Evolutionary conservation across 2,113 vertebrate genomes (phyloP).

Genomic region (Anthoscopus minutus): DNA sequence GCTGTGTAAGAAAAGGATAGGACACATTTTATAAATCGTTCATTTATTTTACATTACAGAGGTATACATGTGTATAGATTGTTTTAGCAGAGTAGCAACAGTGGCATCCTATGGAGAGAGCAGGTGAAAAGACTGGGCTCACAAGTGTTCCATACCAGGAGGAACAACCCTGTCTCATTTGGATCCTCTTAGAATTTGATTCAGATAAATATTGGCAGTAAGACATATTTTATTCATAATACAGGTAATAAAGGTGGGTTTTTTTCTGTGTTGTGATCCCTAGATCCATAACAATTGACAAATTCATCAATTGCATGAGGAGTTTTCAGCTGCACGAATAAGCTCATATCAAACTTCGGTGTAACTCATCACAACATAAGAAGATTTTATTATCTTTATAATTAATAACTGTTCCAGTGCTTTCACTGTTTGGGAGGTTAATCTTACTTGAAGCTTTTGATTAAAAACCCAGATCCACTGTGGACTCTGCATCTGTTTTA

Average conservation of each 20-base stretch:
- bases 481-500: background rate
- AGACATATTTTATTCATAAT: background rate
- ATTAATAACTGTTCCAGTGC: background rate
- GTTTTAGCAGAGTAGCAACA: background rate
- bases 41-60: background rate
- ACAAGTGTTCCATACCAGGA: background rate
- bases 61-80: accelerated
- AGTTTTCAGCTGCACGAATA: background rate
- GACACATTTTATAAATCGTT: background rate
- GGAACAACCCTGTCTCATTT: background rate
- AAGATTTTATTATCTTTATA: background rate
- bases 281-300: background rate
- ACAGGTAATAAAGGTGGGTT: background rate
- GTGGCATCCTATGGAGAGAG: background rate
- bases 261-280: background rate
- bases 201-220: background rate
- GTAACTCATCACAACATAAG: background rate
- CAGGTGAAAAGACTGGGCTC: background rate
- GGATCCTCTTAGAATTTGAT: background rate
- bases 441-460: background rate
- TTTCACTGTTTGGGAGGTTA: background rate
- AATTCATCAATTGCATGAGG: background rate
- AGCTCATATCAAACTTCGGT: background rate
- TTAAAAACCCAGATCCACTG: background rate
- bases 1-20: background rate